Percentiles rank a stretch among this genome's conserved stretches.
Conservation (phyloP, 2,888 invertebrate genomes). For the Congeria kusceri region DNA sequence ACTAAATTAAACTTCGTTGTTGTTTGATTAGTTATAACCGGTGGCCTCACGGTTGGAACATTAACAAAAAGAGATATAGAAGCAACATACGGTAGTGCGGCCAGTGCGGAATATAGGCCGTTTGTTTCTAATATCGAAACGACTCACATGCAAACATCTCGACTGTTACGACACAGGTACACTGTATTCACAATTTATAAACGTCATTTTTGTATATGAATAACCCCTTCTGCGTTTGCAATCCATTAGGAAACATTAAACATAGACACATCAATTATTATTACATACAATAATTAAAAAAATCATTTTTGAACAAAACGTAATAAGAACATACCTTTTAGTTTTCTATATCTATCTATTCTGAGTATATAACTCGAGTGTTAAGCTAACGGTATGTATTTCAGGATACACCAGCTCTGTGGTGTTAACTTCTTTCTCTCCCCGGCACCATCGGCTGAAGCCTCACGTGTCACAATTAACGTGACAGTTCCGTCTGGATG, state of each 20-base stretch:
- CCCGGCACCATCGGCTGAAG: constrained; percentile 36
- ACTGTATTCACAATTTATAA: too few relatives aligned
- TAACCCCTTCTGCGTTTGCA: too few relatives aligned
- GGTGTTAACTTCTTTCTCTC: constrained; percentile 47
- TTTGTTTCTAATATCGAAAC: constrained; percentile 52
- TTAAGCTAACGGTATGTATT: too few relatives aligned
- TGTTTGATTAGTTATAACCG: constrained; percentile 24
- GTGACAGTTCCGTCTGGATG: constrained; percentile 36
- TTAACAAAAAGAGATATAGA: constrained; percentile 34
- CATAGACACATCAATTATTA: too few relatives aligned
- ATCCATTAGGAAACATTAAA: too few relatives aligned
- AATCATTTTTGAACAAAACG: too few relatives aligned
- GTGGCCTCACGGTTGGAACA: constrained; percentile 38
- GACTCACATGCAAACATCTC: constrained; percentile 31
- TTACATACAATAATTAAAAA: too few relatives aligned
- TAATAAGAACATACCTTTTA: too few relatives aligned
- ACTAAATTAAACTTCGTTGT: too few relatives aligned
- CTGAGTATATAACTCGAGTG: too few relatives aligned
- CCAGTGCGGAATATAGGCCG: constrained; percentile 47
- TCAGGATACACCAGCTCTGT: constrained; percentile 44
- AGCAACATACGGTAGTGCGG: constrained; percentile 55
- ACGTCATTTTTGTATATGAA: too few relatives aligned
- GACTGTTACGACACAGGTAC: constrained; percentile 57
- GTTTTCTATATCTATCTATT: too few relatives aligned
- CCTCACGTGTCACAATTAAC: constrained; percentile 32